Evolutionary conservation across 2,797 vertebrate species (phyloP).

Genomic region (Eutrigla gurnardus): DNA sequence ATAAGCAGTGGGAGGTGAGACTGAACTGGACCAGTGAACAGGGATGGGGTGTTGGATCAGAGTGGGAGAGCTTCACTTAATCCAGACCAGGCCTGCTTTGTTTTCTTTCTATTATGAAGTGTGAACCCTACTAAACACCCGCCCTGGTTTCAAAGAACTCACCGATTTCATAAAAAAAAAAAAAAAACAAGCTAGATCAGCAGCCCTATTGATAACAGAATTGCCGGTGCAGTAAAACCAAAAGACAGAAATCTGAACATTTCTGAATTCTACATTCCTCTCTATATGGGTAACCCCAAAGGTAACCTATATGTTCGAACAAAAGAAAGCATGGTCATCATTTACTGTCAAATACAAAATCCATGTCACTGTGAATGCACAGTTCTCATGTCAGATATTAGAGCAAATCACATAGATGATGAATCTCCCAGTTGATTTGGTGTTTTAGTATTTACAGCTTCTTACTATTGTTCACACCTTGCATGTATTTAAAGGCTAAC

Average conservation of each 20-base stretch:
- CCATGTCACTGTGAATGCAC: neutral
- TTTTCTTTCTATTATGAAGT: slow-evolving; percentile 43
- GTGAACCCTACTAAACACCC: slow-evolving; percentile 6
- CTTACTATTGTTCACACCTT: neutral
- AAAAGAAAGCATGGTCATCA: neutral
- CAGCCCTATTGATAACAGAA: too few relatives aligned
- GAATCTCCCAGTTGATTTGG: neutral
- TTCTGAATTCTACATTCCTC: neutral
- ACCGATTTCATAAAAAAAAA: slow-evolving; percentile 2
- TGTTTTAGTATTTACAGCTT: neutral
- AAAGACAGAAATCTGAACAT: neutral
- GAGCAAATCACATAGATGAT: neutral
- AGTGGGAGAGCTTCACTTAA: slow-evolving; percentile 19
- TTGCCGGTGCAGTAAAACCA: neutral
- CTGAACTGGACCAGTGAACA: slow-evolving; percentile 47
- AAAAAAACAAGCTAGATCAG: neutral
- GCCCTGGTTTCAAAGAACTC: neutral
- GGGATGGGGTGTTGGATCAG: slow-evolving; percentile 33
- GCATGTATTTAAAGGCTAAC: neutral
- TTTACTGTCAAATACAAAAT: neutral
- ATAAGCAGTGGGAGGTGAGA: slow-evolving; percentile 36
- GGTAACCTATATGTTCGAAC: neutral
- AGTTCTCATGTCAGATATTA: neutral
- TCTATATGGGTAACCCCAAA: neutral
- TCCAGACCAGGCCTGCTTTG: slow-evolving; percentile 40